Conservation (phyloP, 92 coral and sea anemone species). For the Phenganax stokvisi region DNA sequence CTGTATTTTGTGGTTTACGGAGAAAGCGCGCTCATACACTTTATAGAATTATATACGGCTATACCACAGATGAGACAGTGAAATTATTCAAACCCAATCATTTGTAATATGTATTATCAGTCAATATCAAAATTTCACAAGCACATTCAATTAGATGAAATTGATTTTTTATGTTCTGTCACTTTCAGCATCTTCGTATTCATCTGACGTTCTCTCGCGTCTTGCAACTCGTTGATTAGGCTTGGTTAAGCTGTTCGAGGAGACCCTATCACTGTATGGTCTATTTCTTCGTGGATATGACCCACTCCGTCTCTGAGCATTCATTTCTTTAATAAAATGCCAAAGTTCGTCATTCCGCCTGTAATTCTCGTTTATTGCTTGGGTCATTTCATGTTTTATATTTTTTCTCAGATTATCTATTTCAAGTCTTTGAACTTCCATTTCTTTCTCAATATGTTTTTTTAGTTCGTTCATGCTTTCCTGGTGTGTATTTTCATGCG, state of each 20-base stretch:
- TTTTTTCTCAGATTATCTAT: slow-evolving; percentile 71
- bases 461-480: slow-evolving; percentile 66
- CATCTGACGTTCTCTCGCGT: slow-evolving; percentile 18
- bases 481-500: slow-evolving; percentile 48
- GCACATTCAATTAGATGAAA: background rate
- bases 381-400: slow-evolving; percentile 61
- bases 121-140: too few relatives aligned
- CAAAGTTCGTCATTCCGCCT: slow-evolving; percentile 67
- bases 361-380: slow-evolving; percentile 64
- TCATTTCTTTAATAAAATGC: slow-evolving; percentile 38
- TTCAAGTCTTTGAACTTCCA: slow-evolving; percentile 56
- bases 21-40: too few relatives aligned
- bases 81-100: too few relatives aligned
- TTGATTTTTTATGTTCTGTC: background rate
- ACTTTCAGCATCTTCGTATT: slow-evolving; percentile 10
- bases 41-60: too few relatives aligned
- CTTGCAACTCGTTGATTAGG: background rate
- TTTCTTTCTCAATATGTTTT: slow-evolving; percentile 56
- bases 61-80: too few relatives aligned
- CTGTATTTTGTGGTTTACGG: too few relatives aligned
- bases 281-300: background rate
- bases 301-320: slow-evolving; percentile 10
- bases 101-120: too few relatives aligned
- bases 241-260: background rate
- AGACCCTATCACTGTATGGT: slow-evolving; percentile 21